Base-by-base conservation (phyloP, 2,888 invertebrate species). In the Apamea monoglypha region DNA sequence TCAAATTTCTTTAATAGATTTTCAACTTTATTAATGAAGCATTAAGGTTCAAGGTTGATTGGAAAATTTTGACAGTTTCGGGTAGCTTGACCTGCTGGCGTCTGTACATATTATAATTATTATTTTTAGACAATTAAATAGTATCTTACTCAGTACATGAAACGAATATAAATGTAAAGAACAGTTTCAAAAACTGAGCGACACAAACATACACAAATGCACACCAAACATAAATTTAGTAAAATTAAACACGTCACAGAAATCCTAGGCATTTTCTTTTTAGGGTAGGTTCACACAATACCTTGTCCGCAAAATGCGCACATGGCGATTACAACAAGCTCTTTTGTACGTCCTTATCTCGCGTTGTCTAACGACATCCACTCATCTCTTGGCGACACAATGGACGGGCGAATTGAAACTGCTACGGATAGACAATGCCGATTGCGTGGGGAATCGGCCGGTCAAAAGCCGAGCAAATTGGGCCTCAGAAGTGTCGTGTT, bases 321-420 rank as follows among this genome's bases (percentile, higher is more conserved):
- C 93, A 92, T 91, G 90, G 90, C 93, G 95, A 95, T 96, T 92
- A 96, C 96, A 93, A 91, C 92, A 91, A 92, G 92, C 92, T 94
- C 95, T 92, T 95, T 96, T 96, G 95, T 96, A 94, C 92, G 91
- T 92, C 91, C 95, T 96, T 96, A 96, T 96, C 96, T 93, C 92
- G 90, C 90, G 94, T 92, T 93, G 91, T 90, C 95, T 96, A 96
- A 96, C 95, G 96, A 96, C 94, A 92, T 95, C 96, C 96, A 96
- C 96, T 96, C 96, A 94, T 95, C 95, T 93, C 93, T 75, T 83
- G 87, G 81, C 88, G 93, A 93, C 96, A 96, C 96, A 96, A 96
- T 96, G 93, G 94, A 81, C 89, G 91, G 90, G 94, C 94, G 96
- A 96, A 96, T 96, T 96, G 96, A 96, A 96, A 96, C 94, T 93